These are phyloP conservation scores for Rhodinocichla rosea DNA, from an alignment of 2,113 vertebrate species.

Conservation along the genomic window DNA sequence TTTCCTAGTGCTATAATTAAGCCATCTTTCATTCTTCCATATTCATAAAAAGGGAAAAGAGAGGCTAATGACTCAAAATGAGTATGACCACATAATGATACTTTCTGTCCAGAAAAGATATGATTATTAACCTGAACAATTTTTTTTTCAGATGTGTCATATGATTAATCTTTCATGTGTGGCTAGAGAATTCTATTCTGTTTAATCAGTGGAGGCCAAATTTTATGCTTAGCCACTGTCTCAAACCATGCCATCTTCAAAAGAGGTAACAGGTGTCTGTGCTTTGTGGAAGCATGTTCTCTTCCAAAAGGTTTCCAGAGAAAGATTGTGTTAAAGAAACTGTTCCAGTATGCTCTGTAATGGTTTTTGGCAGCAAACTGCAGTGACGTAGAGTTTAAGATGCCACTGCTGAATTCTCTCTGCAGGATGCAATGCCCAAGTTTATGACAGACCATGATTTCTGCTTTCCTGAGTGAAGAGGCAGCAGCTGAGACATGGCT, in stretches of 20 bases:
- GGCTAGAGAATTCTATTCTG: background rate
- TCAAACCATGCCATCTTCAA: background rate
- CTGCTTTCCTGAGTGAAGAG: background rate
- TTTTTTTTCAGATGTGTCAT: background rate
- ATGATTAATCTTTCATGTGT: background rate
- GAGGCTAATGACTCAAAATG: background rate
- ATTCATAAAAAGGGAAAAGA: background rate
- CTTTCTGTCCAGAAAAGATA: conserved; percentile 1
- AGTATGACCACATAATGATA: background rate
- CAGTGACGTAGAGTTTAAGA: background rate
- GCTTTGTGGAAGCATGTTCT: background rate
- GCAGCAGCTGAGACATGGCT: background rate
- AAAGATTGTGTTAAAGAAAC: background rate
- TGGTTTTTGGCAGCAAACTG: background rate
- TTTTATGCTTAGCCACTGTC: background rate
- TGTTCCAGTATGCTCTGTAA: background rate
- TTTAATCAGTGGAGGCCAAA: background rate
- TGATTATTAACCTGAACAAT: background rate
- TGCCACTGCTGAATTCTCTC: background rate
- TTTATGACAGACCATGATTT: background rate
- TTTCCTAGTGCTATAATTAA: conserved; percentile 52
- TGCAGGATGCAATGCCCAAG: background rate
- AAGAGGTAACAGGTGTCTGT: background rate
- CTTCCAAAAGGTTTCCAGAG: background rate
- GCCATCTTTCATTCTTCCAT: conserved; percentile 7